These are phyloP conservation scores for Drosophila nigritarsus DNA, from an alignment of 2,888 invertebrate species.

Conservation along the genomic window DNA sequence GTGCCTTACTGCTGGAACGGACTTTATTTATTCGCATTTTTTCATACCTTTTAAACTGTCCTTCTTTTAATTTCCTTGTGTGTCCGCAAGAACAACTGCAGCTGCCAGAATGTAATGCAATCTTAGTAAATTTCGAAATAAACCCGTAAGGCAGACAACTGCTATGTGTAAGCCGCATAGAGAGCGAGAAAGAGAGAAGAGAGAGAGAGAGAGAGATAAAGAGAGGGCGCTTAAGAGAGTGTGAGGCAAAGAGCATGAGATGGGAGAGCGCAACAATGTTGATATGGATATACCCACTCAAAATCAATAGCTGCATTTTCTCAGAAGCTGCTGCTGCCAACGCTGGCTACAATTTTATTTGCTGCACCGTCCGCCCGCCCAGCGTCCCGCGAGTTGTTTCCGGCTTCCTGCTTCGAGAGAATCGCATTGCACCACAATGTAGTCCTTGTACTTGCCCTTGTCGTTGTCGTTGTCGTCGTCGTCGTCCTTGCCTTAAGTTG, in stretches of 20 bases:
- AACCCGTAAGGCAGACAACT: conserved; percentile 20
- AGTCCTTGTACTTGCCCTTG: conserved; percentile 32
- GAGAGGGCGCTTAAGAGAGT: not conserved
- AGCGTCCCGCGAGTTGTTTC: conserved; percentile 20
- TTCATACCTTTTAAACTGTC: conserved; percentile 5
- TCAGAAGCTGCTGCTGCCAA: conserved; percentile 7
- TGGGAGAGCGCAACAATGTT: not conserved
- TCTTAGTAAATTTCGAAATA: conserved; percentile 43
- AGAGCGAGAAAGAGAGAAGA: not conserved
- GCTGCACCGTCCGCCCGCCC: conserved; percentile 12
- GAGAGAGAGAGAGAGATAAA: not conserved
- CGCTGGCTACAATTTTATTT: conserved; percentile 53
- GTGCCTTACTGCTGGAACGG: not conserved
- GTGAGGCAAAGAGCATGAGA: not conserved
- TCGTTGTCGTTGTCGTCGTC: not conserved
- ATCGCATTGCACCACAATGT: conserved; percentile 35
- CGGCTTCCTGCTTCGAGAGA: conserved; percentile 28
- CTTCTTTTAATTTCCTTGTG: conserved; percentile 8
- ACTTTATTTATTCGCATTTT: not conserved
- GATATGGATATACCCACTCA: conserved; percentile 35
- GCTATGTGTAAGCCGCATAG: not conserved
- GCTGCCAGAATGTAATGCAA: conserved; percentile 49
- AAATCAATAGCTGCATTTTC: conserved; percentile 72
- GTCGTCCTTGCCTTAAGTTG: conserved; percentile 39
- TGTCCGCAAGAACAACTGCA: conserved; percentile 29